These are phyloP conservation scores for Hypotaenidia philippensis DNA, from an alignment of 2,797 vertebrate species.

Conservation along the genomic window DNA sequence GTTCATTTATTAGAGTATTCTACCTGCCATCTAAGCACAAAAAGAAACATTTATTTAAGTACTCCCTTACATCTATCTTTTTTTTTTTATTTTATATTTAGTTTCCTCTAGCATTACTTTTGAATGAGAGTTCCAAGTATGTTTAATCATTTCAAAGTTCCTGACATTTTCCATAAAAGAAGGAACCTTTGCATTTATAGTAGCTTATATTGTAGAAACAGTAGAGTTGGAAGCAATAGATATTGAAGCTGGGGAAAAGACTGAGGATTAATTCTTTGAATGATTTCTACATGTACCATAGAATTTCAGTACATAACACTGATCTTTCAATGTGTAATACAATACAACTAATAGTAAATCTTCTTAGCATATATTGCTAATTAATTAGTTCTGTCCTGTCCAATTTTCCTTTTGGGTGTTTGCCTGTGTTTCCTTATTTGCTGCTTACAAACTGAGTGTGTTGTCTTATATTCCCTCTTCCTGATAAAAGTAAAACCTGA, in stretches of 20 bases:
- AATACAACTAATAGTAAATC: neutral
- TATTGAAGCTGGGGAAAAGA: neutral
- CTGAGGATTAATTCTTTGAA: neutral
- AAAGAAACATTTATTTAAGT: slow-evolving; percentile 10
- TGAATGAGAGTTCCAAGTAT: neutral
- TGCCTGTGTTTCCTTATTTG: neutral
- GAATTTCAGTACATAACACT: neutral
- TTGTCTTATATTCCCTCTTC: neutral
- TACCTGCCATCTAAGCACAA: neutral
- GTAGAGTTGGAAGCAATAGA: neutral
- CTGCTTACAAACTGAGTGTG: neutral
- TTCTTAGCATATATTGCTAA: neutral
- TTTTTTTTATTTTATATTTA: neutral
- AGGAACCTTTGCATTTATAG: neutral
- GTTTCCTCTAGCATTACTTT: neutral
- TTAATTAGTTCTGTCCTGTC: neutral
- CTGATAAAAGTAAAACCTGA: neutral
- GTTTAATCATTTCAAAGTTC: slow-evolving; percentile 1
- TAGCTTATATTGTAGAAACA: neutral
- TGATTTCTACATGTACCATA: neutral
- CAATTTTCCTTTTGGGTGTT: neutral
- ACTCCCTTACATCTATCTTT: neutral
- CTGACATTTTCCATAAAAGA: neutral
- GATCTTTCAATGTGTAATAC: neutral
- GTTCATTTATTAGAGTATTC: slow-evolving; percentile 34